These are phyloP conservation scores for Melanotaenia nigrans DNA, from an alignment of 2,797 vertebrate species.

Conservation along the genomic window DNA sequence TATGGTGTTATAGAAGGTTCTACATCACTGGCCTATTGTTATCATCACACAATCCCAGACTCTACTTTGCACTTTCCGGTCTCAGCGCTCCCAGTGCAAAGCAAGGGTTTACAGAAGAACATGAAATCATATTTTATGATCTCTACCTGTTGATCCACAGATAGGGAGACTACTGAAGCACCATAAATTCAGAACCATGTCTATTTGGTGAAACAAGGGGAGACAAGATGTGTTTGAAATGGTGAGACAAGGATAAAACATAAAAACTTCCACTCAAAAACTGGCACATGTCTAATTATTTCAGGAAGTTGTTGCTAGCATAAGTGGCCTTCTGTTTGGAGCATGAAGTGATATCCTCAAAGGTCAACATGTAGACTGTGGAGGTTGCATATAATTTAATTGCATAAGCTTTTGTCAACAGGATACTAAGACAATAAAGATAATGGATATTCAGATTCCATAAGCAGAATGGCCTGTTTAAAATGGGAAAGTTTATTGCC, in stretches of 20 bases:
- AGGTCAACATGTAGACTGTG: conserved; percentile 10
- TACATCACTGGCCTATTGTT: conserved; percentile 40
- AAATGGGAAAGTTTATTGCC: neutral
- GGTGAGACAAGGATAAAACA: neutral
- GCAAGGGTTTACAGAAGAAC: conserved; percentile 8
- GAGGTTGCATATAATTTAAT: neutral
- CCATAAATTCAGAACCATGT: neutral
- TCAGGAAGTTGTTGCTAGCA: conserved; percentile 1
- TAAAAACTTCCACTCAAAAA: conserved; percentile 5
- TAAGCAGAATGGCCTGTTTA: neutral
- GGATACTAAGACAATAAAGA: neutral
- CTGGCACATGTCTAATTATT: conserved; percentile 21
- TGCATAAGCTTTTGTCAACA: neutral
- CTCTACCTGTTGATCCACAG: conserved; percentile 16
- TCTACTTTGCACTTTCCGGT: conserved; percentile 64
- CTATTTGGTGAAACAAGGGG: neutral
- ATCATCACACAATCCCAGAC: conserved; percentile 46
- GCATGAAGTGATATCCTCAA: conserved; percentile 2
- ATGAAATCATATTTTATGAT: conserved; percentile 52
- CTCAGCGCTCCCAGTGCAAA: conserved; percentile 17
- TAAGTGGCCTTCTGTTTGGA: neutral
- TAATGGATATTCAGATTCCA: neutral
- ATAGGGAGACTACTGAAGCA: conserved; percentile 15
- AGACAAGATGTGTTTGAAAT: neutral
- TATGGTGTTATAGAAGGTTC: conserved; percentile 26